phyloP scores from a whole-genome alignment of 1,140 invertebrate genomes.

The Cyrtorhinus lividipennis region DNA sequence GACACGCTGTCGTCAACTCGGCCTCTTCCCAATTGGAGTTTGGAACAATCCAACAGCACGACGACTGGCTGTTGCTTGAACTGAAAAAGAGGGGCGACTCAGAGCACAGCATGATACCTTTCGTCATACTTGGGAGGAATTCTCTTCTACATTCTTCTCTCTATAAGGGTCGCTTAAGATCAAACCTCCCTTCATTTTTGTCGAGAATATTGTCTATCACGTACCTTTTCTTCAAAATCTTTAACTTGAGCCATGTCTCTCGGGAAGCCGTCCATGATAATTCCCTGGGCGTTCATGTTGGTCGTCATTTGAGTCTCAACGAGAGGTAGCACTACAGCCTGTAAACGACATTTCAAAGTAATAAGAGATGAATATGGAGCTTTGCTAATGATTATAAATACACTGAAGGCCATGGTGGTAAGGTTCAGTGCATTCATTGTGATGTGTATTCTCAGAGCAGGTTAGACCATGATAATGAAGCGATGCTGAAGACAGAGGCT shows the following conservation, averaged over 20 bases:
- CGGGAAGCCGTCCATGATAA: conserved; percentile 82
- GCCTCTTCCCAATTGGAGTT: conserved; percentile 63
- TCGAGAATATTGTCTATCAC: no score
- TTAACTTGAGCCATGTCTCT: conserved; percentile 69
- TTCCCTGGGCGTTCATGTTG: conserved; percentile 43
- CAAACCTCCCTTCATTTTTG: no score
- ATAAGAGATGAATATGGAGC: no score
- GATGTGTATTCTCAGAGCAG: no score
- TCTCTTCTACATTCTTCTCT: conserved; percentile 13
- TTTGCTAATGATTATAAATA: neutral
- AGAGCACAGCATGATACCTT: neutral
- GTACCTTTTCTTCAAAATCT: conserved; percentile 69
- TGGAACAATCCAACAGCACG: conserved; percentile 69
- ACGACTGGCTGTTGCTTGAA: conserved; percentile 56
- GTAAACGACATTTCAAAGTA: conserved; percentile 18
- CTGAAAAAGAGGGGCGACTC: conserved; percentile 43
- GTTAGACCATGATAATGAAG: no score
- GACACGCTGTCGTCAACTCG: conserved; percentile 68
- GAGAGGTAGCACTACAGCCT: conserved; percentile 45
- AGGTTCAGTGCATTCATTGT: no score
- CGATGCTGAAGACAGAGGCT: no score
- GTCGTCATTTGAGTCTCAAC: conserved; percentile 44
- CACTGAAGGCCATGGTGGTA: neutral
- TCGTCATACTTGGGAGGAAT: conserved; percentile 14
- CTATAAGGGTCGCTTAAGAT: no score